Percentiles rank a stretch among this genome's conserved stretches.
These are phyloP conservation scores for Pachyuromys duprasi DNA, from an alignment of 2,797 vertebrate genomes.

Conservation along the genomic window DNA sequence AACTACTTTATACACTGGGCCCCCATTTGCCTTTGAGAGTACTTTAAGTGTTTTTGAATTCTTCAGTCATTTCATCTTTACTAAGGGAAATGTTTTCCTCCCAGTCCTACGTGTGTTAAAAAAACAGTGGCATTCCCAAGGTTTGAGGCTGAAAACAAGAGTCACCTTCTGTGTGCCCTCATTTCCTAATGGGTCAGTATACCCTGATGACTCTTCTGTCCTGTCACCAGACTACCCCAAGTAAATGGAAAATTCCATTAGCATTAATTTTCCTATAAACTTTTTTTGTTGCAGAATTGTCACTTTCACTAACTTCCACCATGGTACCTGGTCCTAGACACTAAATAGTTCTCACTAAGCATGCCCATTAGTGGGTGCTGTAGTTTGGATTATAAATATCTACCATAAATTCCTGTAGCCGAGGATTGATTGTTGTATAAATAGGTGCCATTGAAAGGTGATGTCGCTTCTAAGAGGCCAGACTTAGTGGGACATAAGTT, in stretches of 20 bases:
- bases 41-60: background rate
- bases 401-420: background rate
- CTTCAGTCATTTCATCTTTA: slow-evolving; percentile 1
- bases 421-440: background rate
- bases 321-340: background rate
- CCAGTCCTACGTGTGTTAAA: background rate
- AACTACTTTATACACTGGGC: background rate
- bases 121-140: background rate
- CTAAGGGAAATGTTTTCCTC: background rate
- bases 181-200: background rate
- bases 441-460: background rate
- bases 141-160: background rate
- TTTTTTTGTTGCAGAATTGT: background rate
- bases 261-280: background rate
- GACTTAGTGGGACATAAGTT: background rate
- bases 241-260: background rate
- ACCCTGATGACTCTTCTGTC: background rate
- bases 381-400: background rate
- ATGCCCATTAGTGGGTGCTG: background rate
- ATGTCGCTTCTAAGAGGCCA: background rate
- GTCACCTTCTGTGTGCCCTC: background rate
- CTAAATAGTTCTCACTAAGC: background rate
- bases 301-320: background rate
- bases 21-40: slow-evolving; percentile 1
- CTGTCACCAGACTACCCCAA: background rate